Percentiles rank a stretch among this genome's conserved stretches.
phyloP scores from a whole-genome alignment of 2,888 invertebrate genomes.

The Parnassius smintheus region DNA sequence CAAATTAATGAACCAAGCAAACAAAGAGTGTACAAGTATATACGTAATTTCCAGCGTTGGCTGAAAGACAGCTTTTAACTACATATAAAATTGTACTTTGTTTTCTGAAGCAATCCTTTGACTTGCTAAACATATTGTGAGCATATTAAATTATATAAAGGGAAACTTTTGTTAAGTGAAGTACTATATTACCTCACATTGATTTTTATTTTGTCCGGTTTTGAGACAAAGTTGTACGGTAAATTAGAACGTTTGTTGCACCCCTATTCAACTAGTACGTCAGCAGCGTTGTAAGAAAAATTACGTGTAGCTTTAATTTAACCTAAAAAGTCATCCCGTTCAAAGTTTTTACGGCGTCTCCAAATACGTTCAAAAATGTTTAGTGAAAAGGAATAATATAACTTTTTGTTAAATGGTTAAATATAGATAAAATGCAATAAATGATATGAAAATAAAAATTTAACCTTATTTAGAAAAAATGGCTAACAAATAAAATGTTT shows the following conservation, averaged over 20 bases:
- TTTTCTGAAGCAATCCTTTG: constrained; percentile 3
- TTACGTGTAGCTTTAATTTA: constrained; percentile 15
- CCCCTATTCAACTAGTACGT: constrained; percentile 11
- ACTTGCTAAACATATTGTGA: neutral
- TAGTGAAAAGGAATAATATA: neutral
- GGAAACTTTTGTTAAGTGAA: constrained; percentile 2
- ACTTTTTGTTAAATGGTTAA: too few relatives aligned
- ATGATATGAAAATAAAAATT: too few relatives aligned
- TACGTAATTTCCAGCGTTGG: constrained; percentile 10
- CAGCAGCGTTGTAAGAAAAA: constrained; percentile 5
- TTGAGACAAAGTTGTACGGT: neutral
- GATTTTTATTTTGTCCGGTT: neutral
- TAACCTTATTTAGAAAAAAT: too few relatives aligned
- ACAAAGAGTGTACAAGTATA: neutral
- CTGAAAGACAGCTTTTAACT: constrained; percentile 1
- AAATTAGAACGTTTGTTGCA: constrained; percentile 5
- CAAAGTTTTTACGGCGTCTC: constrained; percentile 16
- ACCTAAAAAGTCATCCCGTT: neutral
- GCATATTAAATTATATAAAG: neutral
- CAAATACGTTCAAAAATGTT: neutral
- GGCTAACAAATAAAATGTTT: too few relatives aligned
- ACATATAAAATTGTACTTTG: neutral
- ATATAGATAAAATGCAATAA: too few relatives aligned
- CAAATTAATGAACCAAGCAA: constrained; percentile 11
- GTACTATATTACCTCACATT: neutral